Conservation (phyloP, 2,888 invertebrate species). For the Auanema sp. region DNA sequence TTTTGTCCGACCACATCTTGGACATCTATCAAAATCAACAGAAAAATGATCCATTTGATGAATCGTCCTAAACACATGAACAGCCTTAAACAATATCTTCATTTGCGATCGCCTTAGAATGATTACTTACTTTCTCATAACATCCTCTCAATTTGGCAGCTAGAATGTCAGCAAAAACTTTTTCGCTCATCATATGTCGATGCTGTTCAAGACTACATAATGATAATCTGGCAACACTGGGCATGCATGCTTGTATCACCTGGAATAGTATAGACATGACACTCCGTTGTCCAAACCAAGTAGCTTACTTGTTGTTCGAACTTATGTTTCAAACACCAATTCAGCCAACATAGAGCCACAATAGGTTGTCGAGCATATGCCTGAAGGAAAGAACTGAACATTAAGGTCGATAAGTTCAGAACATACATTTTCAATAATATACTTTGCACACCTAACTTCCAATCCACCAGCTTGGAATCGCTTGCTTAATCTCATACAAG, state of each 20-base stretch:
- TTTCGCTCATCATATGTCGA: slow-evolving; percentile 60
- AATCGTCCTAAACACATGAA: slow-evolving; percentile 58
- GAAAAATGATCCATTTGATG: slow-evolving; percentile 61
- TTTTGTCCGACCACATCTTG: slow-evolving; percentile 53
- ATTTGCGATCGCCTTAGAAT: background rate
- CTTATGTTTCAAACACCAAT: slow-evolving; percentile 59
- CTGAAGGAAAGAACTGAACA: slow-evolving; percentile 19
- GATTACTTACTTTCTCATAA: slow-evolving; percentile 52
- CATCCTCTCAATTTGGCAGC: slow-evolving; percentile 59
- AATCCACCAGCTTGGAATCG: slow-evolving; percentile 57
- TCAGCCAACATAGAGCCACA: slow-evolving; percentile 61
- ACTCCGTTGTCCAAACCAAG: background rate
- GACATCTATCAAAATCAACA: slow-evolving; percentile 56
- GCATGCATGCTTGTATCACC: slow-evolving; percentile 40
- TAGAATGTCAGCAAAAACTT: slow-evolving; percentile 53
- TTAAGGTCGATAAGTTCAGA: background rate
- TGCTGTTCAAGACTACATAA: slow-evolving; percentile 56
- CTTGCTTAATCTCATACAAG: slow-evolving; percentile 61
- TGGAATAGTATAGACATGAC: slow-evolving; percentile 6
- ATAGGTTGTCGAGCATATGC: slow-evolving; percentile 45
- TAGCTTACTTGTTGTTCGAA: slow-evolving; percentile 43
- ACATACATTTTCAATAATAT: slow-evolving; percentile 55
- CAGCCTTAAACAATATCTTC: slow-evolving; percentile 38
- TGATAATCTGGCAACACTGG: slow-evolving; percentile 54
- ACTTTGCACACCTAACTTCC: slow-evolving; percentile 53